A percentile compares a stretch with the other conserved stretches of the same genome.
Evolutionary conservation across 1,140 invertebrate genomes (phyloP).

Genomic region (Chelonus insularis): DNA sequence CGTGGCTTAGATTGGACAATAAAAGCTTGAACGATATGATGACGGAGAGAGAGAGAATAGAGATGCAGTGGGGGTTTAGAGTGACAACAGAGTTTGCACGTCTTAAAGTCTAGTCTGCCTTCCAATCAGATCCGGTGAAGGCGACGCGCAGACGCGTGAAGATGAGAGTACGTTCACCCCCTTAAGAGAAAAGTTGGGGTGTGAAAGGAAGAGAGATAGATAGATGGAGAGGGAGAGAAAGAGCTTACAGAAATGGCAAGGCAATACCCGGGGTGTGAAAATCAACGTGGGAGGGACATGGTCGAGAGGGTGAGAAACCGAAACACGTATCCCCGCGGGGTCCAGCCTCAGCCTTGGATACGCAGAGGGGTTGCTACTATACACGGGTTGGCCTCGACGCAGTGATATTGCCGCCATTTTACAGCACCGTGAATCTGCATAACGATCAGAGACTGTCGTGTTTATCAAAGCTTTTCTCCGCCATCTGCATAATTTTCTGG

Average conservation of each 20-base stretch:
- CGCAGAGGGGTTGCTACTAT: slow-evolving; percentile 6
- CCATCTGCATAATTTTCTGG: slow-evolving; percentile 60
- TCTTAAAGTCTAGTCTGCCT: slow-evolving; percentile 3
- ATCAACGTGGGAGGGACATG: slow-evolving; percentile 46
- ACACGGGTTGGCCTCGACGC: slow-evolving; percentile 4
- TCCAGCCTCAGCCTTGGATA: slow-evolving; percentile 13
- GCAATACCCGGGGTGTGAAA: slow-evolving; percentile 52
- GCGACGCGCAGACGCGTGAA: background rate
- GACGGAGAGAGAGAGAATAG: background rate
- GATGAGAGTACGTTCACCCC: slow-evolving; percentile 5
- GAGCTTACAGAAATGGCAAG: background rate
- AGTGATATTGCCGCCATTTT: slow-evolving; percentile 60
- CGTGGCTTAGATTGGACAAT: background rate
- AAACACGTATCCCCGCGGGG: slow-evolving; percentile 31
- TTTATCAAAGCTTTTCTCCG: slow-evolving; percentile 63
- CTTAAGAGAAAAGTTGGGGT: background rate
- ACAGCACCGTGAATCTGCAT: slow-evolving; percentile 58
- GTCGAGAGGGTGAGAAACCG: slow-evolving; percentile 34
- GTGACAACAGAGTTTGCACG: background rate
- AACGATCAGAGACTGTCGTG: slow-evolving; percentile 61
- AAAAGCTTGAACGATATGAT: background rate
- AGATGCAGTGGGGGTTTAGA: background rate
- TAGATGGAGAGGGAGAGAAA: background rate
- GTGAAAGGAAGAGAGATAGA: background rate
- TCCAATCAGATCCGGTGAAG: slow-evolving; percentile 7